Conservation (phyloP, 2,113 vertebrate genomes). For the Formicarius rufipectus region DNA sequence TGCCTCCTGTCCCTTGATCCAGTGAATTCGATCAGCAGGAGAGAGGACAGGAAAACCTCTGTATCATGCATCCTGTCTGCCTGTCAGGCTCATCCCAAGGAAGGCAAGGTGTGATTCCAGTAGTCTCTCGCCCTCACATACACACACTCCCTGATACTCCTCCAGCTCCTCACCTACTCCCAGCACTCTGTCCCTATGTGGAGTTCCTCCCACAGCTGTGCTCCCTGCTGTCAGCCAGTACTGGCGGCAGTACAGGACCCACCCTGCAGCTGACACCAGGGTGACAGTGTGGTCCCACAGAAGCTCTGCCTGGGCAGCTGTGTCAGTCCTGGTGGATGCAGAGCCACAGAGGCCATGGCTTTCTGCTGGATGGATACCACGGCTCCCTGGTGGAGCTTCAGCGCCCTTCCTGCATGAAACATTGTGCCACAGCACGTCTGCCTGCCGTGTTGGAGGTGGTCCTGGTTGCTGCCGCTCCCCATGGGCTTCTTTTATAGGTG, state of each 20-base stretch:
- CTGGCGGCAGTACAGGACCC: not conserved
- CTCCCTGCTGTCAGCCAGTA: not conserved
- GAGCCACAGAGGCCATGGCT: not conserved
- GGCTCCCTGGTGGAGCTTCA: not conserved
- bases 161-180: not conserved
- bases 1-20: not conserved
- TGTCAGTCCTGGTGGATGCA: fast-evolving
- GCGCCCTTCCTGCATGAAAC: not conserved
- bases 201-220: not conserved
- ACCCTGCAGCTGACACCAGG: no score
- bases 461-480: not conserved
- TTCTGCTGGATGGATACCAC: not conserved
- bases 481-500: not conserved
- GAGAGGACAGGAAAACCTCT: not conserved
- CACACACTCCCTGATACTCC: not conserved
- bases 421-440: fast-evolving
- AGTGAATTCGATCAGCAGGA: not conserved
- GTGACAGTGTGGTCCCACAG: not conserved
- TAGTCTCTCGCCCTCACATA: not conserved
- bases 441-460: not conserved
- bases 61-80: not conserved
- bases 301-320: not conserved
- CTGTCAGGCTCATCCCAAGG: not conserved
- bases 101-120: not conserved
- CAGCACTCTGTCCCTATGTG: not conserved